Base-by-base conservation (phyloP, 2,797 vertebrate genomes). In the Loriculus beryllinus region DNA sequence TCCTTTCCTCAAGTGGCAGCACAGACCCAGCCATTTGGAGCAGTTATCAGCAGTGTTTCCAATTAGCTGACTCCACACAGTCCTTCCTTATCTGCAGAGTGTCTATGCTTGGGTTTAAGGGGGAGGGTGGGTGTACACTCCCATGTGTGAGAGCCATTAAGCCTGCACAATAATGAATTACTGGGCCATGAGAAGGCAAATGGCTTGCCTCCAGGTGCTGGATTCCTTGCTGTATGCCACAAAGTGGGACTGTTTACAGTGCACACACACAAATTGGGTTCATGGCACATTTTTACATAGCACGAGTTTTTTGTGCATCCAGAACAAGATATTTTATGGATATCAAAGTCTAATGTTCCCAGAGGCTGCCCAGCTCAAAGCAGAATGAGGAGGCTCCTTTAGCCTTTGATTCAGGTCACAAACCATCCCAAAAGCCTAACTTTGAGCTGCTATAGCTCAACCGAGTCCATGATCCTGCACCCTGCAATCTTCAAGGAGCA, bases 151-250 rank as follows among this genome's bases (percentile, higher is more conserved):
- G 10, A 90, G 86, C 67, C 70, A 72, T 84, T 91, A 79, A 83
- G 84, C 37, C 70, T 21, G 40, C 89, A 91, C 85, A 70, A 31
- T 78, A 47, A 64, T 10, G 82, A 93, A 79, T 86, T 88, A 69
- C 18, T 76, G 77, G 87, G 85, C 47, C 0, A 1, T 71, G 81
- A 85, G 85, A 93, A 91, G 91, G 83, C 80, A 95, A 82, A 72
- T 81, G 90, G 82, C 87, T 76, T 52, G 26, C 37, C 87, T 95
- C 79, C 82, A 69, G 92, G 95, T 86, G 77, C 80, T 79, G 82
- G 87, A 69, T 86, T 84, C 82, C 80, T 79, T 26, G 9, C 82
- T 90, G 47, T 3, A 7, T 28, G 23, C 77, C 77, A 56, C 51
- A n/a, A 40, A 86, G 59, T 4, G 47, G 29, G 88, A 42, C 63